These are phyloP conservation scores for Malacoctenus gilli DNA, from an alignment of 2,797 vertebrate genomes.

Conservation along the genomic window DNA sequence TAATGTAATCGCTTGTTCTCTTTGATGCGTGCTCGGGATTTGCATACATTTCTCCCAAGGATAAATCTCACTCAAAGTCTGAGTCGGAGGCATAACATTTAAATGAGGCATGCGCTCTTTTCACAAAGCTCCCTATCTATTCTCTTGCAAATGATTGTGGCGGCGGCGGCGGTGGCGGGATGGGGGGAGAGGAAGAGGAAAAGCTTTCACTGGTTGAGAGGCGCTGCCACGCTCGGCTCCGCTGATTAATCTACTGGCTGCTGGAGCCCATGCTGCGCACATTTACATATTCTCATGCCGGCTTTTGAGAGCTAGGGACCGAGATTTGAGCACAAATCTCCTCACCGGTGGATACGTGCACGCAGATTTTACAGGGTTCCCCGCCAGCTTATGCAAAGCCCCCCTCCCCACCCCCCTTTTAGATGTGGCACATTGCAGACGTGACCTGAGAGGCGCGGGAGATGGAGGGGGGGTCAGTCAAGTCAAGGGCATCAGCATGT, in stretches of 20 bases:
- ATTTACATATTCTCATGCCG: constrained; percentile 81
- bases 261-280: constrained; percentile 75
- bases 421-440: constrained; percentile 66
- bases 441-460: constrained; percentile 62
- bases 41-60: constrained; percentile 82
- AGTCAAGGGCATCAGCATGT: constrained; percentile 49
- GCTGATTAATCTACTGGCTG: constrained; percentile 80
- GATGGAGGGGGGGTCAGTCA: constrained; percentile 63
- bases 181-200: constrained; percentile 43
- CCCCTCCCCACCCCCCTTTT: too few species aligned
- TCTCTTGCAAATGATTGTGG: constrained; percentile 78
- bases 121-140: constrained; percentile 75
- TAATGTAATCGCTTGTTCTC: constrained; percentile 81
- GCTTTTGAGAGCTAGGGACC: constrained; percentile 65
- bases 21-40: constrained; percentile 80
- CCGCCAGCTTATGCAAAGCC: constrained; percentile 74
- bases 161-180: constrained; percentile 40
- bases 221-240: constrained; percentile 65
- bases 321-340: constrained; percentile 73
- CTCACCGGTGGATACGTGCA: constrained; percentile 60
- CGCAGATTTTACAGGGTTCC: constrained; percentile 64
- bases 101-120: constrained; percentile 79
- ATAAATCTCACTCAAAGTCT: constrained; percentile 79
- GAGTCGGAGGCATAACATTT: constrained; percentile 82
- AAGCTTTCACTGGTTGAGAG: constrained; percentile 68